Conservation (phyloP, 2,113 vertebrate genomes). For the Nannobrachium achirus region DNA sequence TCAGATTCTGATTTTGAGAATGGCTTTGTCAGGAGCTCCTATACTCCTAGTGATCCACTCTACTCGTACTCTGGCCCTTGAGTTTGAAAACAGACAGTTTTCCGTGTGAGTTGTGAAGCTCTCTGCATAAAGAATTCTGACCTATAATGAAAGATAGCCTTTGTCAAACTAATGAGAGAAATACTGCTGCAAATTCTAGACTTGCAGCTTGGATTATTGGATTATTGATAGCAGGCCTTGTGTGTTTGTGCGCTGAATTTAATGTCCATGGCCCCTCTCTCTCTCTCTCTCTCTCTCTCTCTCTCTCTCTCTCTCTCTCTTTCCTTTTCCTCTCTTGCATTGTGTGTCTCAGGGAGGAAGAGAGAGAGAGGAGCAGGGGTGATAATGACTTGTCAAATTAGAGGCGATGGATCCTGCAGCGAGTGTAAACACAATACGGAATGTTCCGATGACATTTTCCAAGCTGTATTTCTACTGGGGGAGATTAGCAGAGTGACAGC, state of each 20-base stretch:
- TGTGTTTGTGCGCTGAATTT: conserved; percentile 43
- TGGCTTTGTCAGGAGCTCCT: no score
- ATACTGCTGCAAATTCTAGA: conserved; percentile 24
- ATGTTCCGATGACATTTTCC: conserved; percentile 77
- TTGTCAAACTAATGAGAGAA: conserved; percentile 35
- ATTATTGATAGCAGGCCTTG: conserved; percentile 36
- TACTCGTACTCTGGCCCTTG: no score
- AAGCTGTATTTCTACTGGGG: conserved; percentile 75
- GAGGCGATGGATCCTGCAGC: conserved; percentile 76
- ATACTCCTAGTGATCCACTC: no score
- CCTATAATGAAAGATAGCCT: conserved; percentile 6
- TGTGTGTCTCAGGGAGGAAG: conserved; percentile 55
- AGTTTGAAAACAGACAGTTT: no score
- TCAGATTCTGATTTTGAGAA: no score
- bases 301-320: conserved; percentile 33
- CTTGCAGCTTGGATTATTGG: conserved; percentile 48
- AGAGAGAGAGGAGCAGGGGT: conserved; percentile 64
- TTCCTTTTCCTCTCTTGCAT: conserved; percentile 4
- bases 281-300: no score
- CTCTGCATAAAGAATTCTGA: neutral
- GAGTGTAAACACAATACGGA: conserved; percentile 75
- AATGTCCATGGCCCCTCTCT: conserved; percentile 54
- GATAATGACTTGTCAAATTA: conserved; percentile 82
- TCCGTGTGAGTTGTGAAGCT: neutral
- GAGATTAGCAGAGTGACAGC: conserved; percentile 76